Percentiles rank a stretch among this genome's conserved stretches.
Conservation (phyloP, 2,113 vertebrate species). For the Misgurnus anguillicaudatus region DNA sequence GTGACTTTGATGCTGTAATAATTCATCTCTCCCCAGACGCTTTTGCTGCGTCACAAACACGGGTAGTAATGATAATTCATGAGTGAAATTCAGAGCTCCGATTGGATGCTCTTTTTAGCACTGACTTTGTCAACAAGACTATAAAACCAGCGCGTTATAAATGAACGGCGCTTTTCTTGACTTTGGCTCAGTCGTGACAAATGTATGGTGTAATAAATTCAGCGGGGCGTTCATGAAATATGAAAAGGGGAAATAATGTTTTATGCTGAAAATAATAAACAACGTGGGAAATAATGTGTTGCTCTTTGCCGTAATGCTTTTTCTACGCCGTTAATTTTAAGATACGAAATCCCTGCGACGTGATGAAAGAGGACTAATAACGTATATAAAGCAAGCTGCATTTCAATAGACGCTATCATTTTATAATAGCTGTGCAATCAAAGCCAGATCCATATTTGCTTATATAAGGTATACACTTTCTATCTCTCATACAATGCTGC, state of each 20-base stretch:
- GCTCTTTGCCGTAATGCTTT: constrained; percentile 19
- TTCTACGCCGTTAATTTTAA: constrained; percentile 10
- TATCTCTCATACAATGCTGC: constrained; percentile 53
- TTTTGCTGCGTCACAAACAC: constrained; percentile 14
- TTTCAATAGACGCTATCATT: constrained; percentile 5
- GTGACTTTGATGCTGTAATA: constrained; percentile 31
- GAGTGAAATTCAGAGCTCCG: constrained; percentile 15
- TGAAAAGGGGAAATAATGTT: constrained; percentile 12
- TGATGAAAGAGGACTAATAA: not conserved
- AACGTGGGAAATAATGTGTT: constrained; percentile 30
- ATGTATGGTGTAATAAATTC: constrained; percentile 22
- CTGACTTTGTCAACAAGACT: constrained; percentile 36
- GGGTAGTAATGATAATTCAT: constrained; percentile 30
- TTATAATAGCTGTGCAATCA: not conserved
- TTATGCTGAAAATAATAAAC: constrained; percentile 33
- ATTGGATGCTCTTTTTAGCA: constrained; percentile 17
- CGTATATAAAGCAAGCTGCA: not conserved
- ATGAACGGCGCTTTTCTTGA: constrained; percentile 7
- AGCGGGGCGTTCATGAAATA: constrained; percentile 13
- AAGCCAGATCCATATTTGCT: not conserved
- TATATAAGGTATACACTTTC: not conserved
- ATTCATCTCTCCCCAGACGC: constrained; percentile 29
- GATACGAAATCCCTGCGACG: constrained; percentile 3
- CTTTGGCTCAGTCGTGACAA: constrained; percentile 28
- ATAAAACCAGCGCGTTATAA: constrained; percentile 12